Evolutionary conservation across 2,797 vertebrate genomes (phyloP).

Genomic region (Xiphorhynchus erythropygius): DNA sequence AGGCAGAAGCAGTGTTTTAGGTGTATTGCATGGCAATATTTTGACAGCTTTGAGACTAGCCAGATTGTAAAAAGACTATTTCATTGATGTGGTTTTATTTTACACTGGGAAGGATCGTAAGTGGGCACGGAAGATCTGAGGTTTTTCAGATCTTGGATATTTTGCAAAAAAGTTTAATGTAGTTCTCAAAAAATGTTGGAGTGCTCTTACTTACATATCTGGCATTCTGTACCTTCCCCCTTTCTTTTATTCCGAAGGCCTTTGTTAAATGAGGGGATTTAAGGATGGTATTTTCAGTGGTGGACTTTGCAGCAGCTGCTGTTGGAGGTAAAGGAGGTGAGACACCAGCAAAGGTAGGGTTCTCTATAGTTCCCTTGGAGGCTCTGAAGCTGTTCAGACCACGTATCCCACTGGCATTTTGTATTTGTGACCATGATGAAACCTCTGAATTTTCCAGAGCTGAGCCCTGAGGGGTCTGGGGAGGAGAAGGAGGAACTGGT

Average conservation of each 20-base stretch:
- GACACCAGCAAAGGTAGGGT: not conserved
- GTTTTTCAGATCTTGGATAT: not conserved
- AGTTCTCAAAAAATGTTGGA: not conserved
- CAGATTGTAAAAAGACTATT: not conserved
- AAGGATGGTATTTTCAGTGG: not conserved
- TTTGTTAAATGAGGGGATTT: not conserved
- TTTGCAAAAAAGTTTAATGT: not conserved
- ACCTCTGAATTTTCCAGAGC: not conserved
- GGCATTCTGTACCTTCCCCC: not conserved
- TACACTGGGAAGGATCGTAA: fast-evolving
- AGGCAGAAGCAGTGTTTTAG: not conserved
- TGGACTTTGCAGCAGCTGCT: not conserved
- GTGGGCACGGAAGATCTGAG: not conserved
- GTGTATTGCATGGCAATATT: not conserved
- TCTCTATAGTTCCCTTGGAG: not conserved
- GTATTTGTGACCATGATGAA: not conserved
- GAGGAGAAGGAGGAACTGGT: not conserved
- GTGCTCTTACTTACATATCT: fast-evolving
- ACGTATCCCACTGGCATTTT: not conserved
- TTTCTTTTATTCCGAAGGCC: not conserved
- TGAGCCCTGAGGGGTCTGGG: not conserved
- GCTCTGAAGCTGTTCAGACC: not conserved
- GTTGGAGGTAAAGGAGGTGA: not conserved
- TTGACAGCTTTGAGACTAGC: not conserved
- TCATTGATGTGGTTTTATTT: not conserved